These are phyloP conservation scores for Platygyra sinensis DNA, from an alignment of 64 coral and sea anemone genomes.

Conservation along the genomic window DNA sequence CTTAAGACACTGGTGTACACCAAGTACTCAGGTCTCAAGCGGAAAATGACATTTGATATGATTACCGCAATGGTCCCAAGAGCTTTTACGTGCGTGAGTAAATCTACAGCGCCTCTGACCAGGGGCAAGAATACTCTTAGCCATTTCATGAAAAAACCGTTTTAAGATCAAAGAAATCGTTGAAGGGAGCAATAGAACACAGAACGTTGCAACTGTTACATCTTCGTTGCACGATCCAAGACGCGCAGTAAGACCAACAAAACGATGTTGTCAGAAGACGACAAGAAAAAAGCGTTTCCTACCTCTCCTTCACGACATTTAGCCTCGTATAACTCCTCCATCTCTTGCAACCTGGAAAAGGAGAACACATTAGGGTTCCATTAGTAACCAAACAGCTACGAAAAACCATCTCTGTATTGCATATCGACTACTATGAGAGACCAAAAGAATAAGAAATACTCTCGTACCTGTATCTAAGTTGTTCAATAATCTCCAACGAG, in stretches of 20 bases:
- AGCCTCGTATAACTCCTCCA: constrained; percentile 30
- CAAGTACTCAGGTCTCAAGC: too few species aligned
- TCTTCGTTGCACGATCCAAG: not conserved
- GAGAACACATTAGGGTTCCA: too few species aligned
- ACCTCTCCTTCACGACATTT: constrained; percentile 45
- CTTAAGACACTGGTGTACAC: too few species aligned
- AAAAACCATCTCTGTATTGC: not conserved
- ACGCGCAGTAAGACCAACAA: not conserved
- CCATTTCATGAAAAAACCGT: too few species aligned
- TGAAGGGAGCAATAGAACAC: too few species aligned
- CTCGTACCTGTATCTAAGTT: constrained; percentile 12
- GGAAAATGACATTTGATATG: too few species aligned
- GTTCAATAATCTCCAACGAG: constrained; percentile 4
- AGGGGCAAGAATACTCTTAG: too few species aligned
- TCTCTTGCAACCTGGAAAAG: constrained; percentile 9
- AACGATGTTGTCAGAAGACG: not conserved
- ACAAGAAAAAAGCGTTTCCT: not conserved
- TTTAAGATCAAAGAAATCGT: too few species aligned
- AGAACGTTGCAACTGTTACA: too few species aligned
- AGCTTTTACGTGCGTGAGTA: too few species aligned
- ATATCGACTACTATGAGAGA: not conserved
- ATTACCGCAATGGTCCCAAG: too few species aligned
- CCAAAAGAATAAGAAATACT: not conserved
- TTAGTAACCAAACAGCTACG: not conserved
- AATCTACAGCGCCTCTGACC: too few species aligned